Evolutionary conservation across 1,140 invertebrate species (phyloP).

Genomic region (Aphaenogaster floridana): DNA sequence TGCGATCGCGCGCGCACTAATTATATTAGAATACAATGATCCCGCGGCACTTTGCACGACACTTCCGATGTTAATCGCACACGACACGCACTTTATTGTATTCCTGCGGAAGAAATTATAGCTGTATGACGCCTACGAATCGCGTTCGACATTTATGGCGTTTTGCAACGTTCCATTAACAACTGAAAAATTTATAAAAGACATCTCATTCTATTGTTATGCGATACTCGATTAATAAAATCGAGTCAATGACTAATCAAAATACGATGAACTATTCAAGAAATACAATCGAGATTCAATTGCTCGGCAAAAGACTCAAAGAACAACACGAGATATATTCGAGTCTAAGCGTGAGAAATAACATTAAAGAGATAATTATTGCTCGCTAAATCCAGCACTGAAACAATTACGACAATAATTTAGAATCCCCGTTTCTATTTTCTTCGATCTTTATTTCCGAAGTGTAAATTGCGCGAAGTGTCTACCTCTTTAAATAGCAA

Average conservation of each 20-base stretch:
- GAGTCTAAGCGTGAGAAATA: background rate
- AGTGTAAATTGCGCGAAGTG: background rate
- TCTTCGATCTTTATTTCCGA: background rate
- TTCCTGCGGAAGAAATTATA: background rate
- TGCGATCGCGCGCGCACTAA: constrained; percentile 8
- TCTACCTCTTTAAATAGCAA: background rate
- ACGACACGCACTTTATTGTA: constrained; percentile 21
- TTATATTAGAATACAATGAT: constrained; percentile 24
- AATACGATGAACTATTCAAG: background rate
- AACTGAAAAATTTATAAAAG: background rate
- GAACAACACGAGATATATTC: background rate
- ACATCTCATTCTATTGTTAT: background rate
- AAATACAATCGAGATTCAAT: background rate
- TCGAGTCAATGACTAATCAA: background rate
- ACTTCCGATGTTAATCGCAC: constrained; percentile 9
- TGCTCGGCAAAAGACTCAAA: background rate
- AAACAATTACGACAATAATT: background rate
- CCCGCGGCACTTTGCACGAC: background rate
- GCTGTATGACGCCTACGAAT: background rate
- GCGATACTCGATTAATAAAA: background rate
- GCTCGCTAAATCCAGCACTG: background rate
- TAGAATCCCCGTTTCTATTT: background rate
- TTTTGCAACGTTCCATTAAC: background rate
- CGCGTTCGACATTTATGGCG: background rate
- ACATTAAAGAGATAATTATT: background rate